A percentile compares a stretch with the other conserved stretches of the same genome.
Evolutionary conservation across 2,797 vertebrate genomes (phyloP).

Genomic region (Erpetoichthys calabaricus): DNA sequence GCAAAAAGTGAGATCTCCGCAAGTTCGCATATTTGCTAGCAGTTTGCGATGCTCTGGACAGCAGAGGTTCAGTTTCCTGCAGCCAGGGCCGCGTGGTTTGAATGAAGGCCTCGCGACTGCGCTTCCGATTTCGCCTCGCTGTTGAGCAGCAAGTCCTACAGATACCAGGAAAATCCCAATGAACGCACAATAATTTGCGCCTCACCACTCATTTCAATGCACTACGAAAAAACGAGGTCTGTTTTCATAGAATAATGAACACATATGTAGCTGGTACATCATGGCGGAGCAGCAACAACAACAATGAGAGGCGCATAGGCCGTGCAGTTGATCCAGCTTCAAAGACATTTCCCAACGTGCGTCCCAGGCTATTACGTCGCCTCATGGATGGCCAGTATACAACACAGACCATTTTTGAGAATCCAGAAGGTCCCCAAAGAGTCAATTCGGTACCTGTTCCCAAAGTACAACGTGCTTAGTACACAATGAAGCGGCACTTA

Average conservation of each 20-base stretch:
- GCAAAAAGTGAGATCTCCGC: too few species aligned
- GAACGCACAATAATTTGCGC: not conserved
- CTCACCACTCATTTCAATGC: too few species aligned
- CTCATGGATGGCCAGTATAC: too few species aligned
- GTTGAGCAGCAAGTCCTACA: constrained; percentile 1
- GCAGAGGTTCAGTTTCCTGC: constrained; percentile 38
- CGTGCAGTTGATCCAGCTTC: constrained; percentile 9
- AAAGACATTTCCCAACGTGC: too few species aligned
- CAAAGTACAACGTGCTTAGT: too few species aligned
- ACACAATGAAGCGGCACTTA: too few species aligned
- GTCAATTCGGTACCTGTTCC: too few species aligned
- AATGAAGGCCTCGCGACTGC: constrained; percentile 36
- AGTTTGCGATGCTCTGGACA: not conserved
- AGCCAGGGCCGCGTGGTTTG: constrained; percentile 57
- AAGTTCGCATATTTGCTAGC: too few species aligned
- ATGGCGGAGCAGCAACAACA: constrained; percentile 34
- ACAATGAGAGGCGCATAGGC: constrained; percentile 25
- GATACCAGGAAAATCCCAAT: not conserved
- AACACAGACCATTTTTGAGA: too few species aligned
- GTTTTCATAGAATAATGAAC: not conserved
- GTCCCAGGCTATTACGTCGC: too few species aligned
- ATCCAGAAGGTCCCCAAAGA: too few species aligned
- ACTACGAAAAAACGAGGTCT: not conserved
- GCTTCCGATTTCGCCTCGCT: constrained; percentile 10
- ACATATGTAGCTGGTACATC: constrained; percentile 17